Evolutionary conservation across 2,113 vertebrate genomes (phyloP).

Genomic region (Hyla sarda): DNA sequence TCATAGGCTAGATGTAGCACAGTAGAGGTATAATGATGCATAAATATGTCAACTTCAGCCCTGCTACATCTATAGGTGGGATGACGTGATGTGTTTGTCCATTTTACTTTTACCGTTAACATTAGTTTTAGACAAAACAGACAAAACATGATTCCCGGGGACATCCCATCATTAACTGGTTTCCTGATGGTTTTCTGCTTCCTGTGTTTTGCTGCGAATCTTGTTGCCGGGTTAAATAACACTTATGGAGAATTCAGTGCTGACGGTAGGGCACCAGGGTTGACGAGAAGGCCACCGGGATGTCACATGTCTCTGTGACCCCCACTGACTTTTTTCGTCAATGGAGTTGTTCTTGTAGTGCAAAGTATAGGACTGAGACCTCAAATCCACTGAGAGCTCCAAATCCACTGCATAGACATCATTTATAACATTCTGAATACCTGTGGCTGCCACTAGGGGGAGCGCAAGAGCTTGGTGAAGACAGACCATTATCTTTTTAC

Average conservation of each 20-base stretch:
- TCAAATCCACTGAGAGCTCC: too few relatives aligned
- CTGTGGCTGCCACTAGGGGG: too few relatives aligned
- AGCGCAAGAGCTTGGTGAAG: too few relatives aligned
- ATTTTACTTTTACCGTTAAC: neutral
- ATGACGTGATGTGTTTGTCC: neutral
- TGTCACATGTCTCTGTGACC: too few relatives aligned
- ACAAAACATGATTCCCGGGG: neutral
- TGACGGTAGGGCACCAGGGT: neutral
- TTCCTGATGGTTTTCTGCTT: conserved; percentile 1
- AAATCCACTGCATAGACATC: too few relatives aligned
- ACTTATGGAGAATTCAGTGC: neutral
- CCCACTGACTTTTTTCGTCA: too few relatives aligned
- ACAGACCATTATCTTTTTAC: too few relatives aligned
- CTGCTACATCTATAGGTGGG: neutral
- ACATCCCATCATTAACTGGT: conserved; percentile 8
- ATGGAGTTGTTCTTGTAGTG: too few relatives aligned
- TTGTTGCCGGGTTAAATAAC: conserved; percentile 6
- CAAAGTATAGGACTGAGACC: too few relatives aligned
- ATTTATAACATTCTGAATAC: too few relatives aligned
- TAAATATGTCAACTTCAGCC: neutral
- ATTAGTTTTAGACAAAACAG: neutral
- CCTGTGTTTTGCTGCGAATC: neutral
- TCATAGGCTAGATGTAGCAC: too few relatives aligned
- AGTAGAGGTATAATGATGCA: too few relatives aligned
- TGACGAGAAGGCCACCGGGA: neutral